Evolutionary conservation across 2,113 vertebrate species (phyloP), one percentile per base, ranked within the genome.

Genomic region (Platichthys stellatus): DNA sequence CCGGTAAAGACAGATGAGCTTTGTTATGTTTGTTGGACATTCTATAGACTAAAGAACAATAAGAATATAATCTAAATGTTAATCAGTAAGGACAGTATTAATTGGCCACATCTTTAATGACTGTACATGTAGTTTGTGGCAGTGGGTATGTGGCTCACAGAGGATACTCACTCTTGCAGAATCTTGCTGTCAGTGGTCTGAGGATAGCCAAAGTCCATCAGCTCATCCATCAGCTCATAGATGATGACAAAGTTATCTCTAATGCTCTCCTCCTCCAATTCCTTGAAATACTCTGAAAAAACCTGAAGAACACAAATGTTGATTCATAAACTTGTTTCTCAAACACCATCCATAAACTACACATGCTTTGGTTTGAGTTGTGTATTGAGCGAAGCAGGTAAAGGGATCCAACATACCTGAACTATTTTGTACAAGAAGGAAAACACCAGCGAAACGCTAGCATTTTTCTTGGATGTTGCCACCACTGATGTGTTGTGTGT

Each of bases 161-260:
- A 51, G 23, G 64, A 61, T 61, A 95, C 97, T 96, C 88, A 99
- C 98, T 99, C 98, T 94, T 99, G 98, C 61, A 99, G 93, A 81
- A 99, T 99, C 90, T 99, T 99, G 95, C 98, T 99, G 85, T 99
- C 98, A 0, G 98, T 99, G 71, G 98, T 99, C 89, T 99, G 98
- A 1, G 98, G 98, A 77, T 97, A 99, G 28, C 98, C 98, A 53
- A 99, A 99, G 91, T 99, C 98, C 98, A 99, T 99, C 82, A 99
- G 93, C 88, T 99, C 98, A 23, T 99, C 98, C 92, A 99, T 94
- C 74, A 99, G 94, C 91, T 99, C 98, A 18, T 99, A 99, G 92
- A 99, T 98, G 92, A 99, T 99, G 74, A 99, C 98, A 68, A 99
- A 99, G 83, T 99, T 99, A 91, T 99, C 98, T 17, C 98, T 95